Conservation (phyloP, 2,113 vertebrate species). For the Callopanchax toddi region DNA sequence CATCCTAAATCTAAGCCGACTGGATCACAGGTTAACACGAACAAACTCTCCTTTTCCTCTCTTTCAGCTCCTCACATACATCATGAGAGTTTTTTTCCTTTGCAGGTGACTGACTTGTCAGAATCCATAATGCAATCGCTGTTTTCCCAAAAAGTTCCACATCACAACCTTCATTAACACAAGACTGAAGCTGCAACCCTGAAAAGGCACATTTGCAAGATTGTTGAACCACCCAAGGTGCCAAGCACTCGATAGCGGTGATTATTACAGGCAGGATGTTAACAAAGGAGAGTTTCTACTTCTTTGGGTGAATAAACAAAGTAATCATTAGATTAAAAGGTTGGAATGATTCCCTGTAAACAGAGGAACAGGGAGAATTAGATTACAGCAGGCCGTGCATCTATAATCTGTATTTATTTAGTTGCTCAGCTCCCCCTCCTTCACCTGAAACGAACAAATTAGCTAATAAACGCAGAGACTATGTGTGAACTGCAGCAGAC, state of each 20-base stretch:
- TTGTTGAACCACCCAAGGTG: conserved; percentile 8
- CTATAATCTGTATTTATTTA: conserved; percentile 30
- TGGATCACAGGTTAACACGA: neutral
- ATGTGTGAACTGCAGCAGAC: conserved; percentile 20
- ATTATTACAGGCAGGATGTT: conserved; percentile 1
- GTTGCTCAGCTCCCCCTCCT: neutral
- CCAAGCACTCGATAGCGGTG: conserved; percentile 3
- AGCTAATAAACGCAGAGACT: conserved; percentile 32
- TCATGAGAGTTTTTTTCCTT: conserved; percentile 9
- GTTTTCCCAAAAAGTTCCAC: neutral
- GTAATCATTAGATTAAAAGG: conserved; percentile 9
- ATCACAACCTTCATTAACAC: conserved; percentile 15
- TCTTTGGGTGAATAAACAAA: conserved; percentile 18
- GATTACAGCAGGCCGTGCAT: conserved; percentile 11
- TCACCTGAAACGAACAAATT: conserved; percentile 39
- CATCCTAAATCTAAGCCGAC: conserved; percentile 15
- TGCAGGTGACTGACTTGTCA: conserved; percentile 19
- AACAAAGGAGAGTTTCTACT: conserved; percentile 5
- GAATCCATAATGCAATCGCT: neutral
- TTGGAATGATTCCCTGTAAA: conserved; percentile 2
- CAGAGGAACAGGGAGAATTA: conserved; percentile 2
- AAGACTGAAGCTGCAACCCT: conserved; percentile 7
- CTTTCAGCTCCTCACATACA: conserved; percentile 7
- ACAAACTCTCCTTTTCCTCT: neutral
- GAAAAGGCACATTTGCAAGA: conserved; percentile 5